Evolutionary conservation across 2,888 invertebrate species (phyloP).

Genomic region (Pterostichus madidus): DNA sequence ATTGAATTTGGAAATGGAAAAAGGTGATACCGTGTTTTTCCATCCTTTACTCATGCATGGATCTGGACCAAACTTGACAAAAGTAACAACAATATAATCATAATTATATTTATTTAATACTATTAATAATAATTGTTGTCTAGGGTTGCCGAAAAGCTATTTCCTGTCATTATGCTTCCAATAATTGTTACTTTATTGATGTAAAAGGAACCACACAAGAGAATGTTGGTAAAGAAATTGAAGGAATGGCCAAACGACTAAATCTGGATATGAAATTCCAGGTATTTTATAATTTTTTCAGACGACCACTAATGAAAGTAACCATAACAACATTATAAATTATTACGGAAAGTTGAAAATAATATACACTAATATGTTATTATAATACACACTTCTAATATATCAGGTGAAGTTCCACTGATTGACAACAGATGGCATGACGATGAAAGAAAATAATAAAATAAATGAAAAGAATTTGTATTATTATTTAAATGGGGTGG

Average conservation of each 20-base stretch:
- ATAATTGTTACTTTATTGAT: slow-evolving; percentile 85
- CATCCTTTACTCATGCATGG: slow-evolving; percentile 89
- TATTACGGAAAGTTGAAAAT: too few relatives aligned
- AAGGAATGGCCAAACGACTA: slow-evolving; percentile 75
- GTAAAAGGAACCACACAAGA: slow-evolving; percentile 83
- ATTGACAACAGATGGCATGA: too few relatives aligned
- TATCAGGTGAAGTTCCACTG: too few relatives aligned
- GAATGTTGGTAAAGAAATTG: slow-evolving; percentile 81
- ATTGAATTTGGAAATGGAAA: slow-evolving; percentile 85
- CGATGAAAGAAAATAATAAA: too few relatives aligned
- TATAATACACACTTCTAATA: too few relatives aligned
- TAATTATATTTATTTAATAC: not conserved
- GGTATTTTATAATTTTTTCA: too few relatives aligned
- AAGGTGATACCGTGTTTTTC: slow-evolving; percentile 90
- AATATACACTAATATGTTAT: too few relatives aligned
- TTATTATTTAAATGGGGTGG: too few relatives aligned
- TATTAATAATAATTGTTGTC: slow-evolving; percentile 63
- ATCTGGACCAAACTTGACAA: slow-evolving; percentile 85
- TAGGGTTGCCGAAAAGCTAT: slow-evolving; percentile 89
- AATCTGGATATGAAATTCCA: not conserved
- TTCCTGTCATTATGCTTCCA: slow-evolving; percentile 89
- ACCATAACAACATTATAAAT: too few relatives aligned
- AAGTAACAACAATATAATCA: slow-evolving; percentile 74
- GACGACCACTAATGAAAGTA: too few relatives aligned
- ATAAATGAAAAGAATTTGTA: too few relatives aligned